Conservation (phyloP, 2,113 vertebrate species). For the Alexandromys fortis region DNA sequence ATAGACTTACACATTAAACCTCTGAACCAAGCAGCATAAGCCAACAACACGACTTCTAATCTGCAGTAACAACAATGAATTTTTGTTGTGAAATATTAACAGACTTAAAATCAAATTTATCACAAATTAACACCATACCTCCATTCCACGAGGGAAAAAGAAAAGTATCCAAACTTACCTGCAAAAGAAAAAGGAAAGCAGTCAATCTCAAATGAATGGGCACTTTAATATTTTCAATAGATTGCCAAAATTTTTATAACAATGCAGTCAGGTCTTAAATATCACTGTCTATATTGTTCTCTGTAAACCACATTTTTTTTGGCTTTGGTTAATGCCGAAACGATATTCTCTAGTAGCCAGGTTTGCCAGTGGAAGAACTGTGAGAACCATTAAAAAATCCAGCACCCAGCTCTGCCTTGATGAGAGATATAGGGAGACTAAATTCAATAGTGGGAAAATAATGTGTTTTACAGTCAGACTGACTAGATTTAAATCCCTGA, state of each 20-base stretch:
- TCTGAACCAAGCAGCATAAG: background rate
- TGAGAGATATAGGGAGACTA: background rate
- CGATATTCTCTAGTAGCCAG: background rate
- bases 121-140: conserved; percentile 63
- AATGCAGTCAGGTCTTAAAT: background rate
- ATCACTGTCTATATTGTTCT: background rate
- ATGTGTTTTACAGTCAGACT: background rate
- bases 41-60: background rate
- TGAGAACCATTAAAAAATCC: background rate
- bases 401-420: background rate
- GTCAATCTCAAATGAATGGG: conserved; percentile 38
- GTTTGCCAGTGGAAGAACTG: background rate
- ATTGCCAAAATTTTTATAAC: conserved; percentile 5
- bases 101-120: conserved; percentile 42
- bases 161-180: conserved; percentile 81
- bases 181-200: conserved; percentile 51
- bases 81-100: background rate
- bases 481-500: background rate
- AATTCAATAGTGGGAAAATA: background rate
- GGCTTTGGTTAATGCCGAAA: background rate
- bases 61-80: background rate
- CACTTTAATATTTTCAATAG: background rate
- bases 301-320: background rate
- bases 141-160: conserved; percentile 62
- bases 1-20: background rate